Base-by-base conservation (phyloP, 2,888 invertebrate species). In the Eupeodes latifasciatus region DNA sequence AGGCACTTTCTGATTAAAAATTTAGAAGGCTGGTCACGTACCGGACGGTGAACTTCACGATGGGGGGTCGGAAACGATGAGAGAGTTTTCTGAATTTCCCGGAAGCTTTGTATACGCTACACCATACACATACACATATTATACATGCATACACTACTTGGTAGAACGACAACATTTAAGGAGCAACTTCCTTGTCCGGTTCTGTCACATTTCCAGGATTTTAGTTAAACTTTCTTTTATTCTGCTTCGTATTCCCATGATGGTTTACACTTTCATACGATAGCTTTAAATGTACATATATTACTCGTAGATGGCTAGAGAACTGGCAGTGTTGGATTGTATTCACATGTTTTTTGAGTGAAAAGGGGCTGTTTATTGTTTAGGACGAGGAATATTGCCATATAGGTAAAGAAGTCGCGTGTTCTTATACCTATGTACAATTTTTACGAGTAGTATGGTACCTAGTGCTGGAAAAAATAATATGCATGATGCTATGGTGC, bases 21-120 rank as follows among this genome's bases (percentile, higher is more conserved):
- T 87, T 87, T 87, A 84, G 80, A 27, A 80, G 84, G 87, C 84
- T 84, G 84, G 84, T 84, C 87, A 87, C 87, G 87, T 87, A 80
- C 76, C 71, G 87, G 75, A 87, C 80, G 76, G 71, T 77, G 72
- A 76, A 76, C 87, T 84, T 84, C 84, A 77, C 27, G 27, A 27
- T 77, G 61, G 72, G 87, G 84, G 76, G 84, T 87, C 87, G 87
- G 87, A 87, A 80, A 80, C 71, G 76, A 87, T 76, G 77, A 87
- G 84, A 84, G 84, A 84, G 77, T 84, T 84, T 66, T 77, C 83
- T 77, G 84, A 80, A 84, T 84, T 87, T 87, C 4, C 84, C 84
- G 87, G 87, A 87, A 87, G 79, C 72, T 80, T 81, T 80, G 62
- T 79, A 76, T 69, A 69, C 57, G 34, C 61, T 62, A 40, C 10